Base-by-base conservation (phyloP, 2,113 vertebrate species). In the Tapirus terrestris region DNA sequence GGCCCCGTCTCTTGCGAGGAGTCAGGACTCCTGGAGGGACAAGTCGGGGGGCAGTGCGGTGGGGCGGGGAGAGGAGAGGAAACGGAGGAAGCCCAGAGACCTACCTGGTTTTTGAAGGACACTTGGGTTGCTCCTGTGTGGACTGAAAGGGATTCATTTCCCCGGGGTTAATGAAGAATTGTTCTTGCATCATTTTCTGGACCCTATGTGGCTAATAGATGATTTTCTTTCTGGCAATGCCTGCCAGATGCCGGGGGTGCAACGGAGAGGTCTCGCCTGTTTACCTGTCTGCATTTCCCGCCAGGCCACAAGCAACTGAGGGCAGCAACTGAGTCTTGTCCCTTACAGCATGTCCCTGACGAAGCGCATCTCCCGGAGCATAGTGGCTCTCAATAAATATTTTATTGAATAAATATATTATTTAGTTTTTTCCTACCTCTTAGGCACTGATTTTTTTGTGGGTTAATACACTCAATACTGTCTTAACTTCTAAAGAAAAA, bases 401-500 rank as follows among this genome's bases (percentile, higher is more conserved):
- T 79, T 58, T 6, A 21, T 21, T 89, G 43, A 39, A 6, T 67
- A 9, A 85, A 23, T 70, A 27, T 36, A 2, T 70, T 77, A 65
- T 56, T 80, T 33, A 61, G 20, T 31, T 84, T 91, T 84, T 75
- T 63, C 51, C 17, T 51, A 89, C 17, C 45, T 43, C 36, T 29
- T 65, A 65, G 53, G 56, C 29, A 58, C 36, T 9, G 13, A 39
- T 51, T 67, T 67, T 88, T 93, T 91, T 93, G 36, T 61, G 76
- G 33, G 33, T 77, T 89, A 76, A 79, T 93, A 60, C 1, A 36
- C 7, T 2, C 29, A 94, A 51, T 48, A 17, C 21, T 86, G 39
- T 70, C 39, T 48, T 77, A 82, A 77, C 90, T 93, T 89, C 77
- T 48, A 14, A 73, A 76, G 80, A 94, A 92, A 90, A 80, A 27